A percentile compares a stretch with the other conserved stretches of the same genome.
Conservation (phyloP, 2,888 invertebrate species). For the Pogonocherus hispidulus region DNA sequence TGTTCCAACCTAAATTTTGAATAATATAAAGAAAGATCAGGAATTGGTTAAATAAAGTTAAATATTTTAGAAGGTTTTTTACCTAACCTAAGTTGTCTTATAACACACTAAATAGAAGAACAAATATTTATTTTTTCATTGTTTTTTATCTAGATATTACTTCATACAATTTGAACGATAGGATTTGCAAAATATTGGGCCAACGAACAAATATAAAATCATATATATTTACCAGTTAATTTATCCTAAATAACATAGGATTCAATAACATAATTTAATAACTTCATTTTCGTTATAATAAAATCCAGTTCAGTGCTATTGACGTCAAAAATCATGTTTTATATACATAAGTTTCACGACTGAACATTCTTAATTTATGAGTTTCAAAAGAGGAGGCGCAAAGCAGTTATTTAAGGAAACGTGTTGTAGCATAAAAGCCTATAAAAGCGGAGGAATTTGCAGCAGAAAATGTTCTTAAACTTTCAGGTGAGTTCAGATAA, state of each 20-base stretch:
- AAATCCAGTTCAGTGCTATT: not conserved
- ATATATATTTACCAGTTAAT: too few species aligned
- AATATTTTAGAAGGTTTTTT: too few species aligned
- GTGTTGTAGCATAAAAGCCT: conserved; percentile 12
- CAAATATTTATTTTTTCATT: too few species aligned
- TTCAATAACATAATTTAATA: not conserved
- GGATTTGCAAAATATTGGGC: too few species aligned
- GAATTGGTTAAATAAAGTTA: too few species aligned
- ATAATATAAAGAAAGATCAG: too few species aligned
- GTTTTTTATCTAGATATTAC: too few species aligned
- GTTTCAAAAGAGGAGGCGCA: conserved; percentile 11
- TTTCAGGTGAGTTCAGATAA: conserved; percentile 21
- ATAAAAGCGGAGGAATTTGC: conserved; percentile 24
- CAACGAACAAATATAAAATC: too few species aligned
- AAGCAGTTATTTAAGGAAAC: conserved; percentile 17
- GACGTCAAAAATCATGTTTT: conserved; percentile 2
- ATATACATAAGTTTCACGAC: conserved; percentile 11
- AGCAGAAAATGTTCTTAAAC: conserved; percentile 13
- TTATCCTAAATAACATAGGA: not conserved
- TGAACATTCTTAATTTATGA: conserved; percentile 18
- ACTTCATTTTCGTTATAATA: not conserved
- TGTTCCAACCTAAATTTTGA: too few species aligned
- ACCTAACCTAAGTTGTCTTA: too few species aligned
- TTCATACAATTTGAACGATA: too few species aligned
- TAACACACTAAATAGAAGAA: too few species aligned